Base-by-base conservation (phyloP, 2,113 vertebrate genomes). In the Nansenia antarctica region DNA sequence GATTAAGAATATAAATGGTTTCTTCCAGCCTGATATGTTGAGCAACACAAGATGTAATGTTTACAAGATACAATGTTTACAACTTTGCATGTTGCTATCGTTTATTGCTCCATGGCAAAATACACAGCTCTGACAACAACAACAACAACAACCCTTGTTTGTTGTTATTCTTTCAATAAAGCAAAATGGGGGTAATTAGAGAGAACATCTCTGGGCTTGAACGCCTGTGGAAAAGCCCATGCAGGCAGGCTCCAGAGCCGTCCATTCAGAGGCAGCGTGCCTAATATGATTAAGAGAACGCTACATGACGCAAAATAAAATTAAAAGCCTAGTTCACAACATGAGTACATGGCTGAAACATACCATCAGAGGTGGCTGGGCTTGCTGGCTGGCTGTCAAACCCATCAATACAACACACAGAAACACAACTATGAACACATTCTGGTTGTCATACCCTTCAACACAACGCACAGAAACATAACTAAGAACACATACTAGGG, bases 261-360 rank as follows among this genome's bases (percentile, higher is more conserved):
- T 52, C 15, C n/a, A n/a, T 52, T 67, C 47, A 77, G 32, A 59
- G 52, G 54, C 67, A 26, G 57, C 58, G 9, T 45, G 39, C 35
- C 34, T 55, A 58, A 67, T 57, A 30, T 37, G 66, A 61, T 59
- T 65, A 66, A 37, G 55, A 80, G 65, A 34, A 52, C 65, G 60
- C 34, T 65, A 49, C 65, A 47, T 64, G 26, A 65, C 58, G 64
- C 15, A 27, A 65, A 62, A 70, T 58, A 62, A 74, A 63, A 77
- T 53, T 24, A 53, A 20, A 53, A 24, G 24, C 20, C 24, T 54
- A 20, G 47, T 49, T 67, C n/a, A n/a, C n/a, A 49, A 63, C 52
- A 31, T 32, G 24, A 15, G 31, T 20, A 64, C 20, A 69, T 54
- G 14, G 35, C 29, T 15, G 11, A 9, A 63, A 69, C 15, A 12